Conservation (phyloP, 2,797 vertebrate species). For the Pitangus sulphuratus region DNA sequence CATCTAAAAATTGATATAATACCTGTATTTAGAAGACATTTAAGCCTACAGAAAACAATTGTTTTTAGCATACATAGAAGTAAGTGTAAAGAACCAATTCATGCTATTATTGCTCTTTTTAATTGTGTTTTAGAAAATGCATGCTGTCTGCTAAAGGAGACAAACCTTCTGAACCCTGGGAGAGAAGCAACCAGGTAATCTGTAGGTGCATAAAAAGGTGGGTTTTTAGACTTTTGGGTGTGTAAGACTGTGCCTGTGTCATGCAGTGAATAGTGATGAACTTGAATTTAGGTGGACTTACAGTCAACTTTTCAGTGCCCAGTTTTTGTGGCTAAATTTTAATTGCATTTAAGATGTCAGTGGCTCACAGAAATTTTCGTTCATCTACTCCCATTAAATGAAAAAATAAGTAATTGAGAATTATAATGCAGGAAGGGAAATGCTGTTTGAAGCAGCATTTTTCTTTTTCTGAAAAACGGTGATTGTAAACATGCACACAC, state of each 20-base stretch:
- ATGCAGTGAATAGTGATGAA: not conserved
- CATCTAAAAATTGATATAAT: not conserved
- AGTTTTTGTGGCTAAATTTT: not conserved
- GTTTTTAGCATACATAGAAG: not conserved
- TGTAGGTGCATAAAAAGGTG: not conserved
- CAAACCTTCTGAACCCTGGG: slow-evolving; percentile 68
- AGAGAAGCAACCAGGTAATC: slow-evolving; percentile 76
- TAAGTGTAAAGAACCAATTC: not conserved
- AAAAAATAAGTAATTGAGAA: not conserved
- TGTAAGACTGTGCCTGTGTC: not conserved
- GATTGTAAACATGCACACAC: not conserved
- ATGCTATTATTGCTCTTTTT: not conserved
- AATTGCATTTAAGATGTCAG: not conserved
- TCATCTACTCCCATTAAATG: not conserved
- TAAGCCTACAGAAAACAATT: not conserved
- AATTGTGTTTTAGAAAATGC: slow-evolving; percentile 73
- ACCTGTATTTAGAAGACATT: not conserved
- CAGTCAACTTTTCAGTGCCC: not conserved
- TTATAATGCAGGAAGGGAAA: not conserved
- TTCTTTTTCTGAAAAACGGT: not conserved
- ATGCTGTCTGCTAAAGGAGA: slow-evolving; percentile 71
- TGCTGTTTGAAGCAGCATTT: not conserved
- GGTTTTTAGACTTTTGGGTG: not conserved
- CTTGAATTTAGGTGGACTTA: not conserved
- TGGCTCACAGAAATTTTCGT: not conserved